Conservation (phyloP, 2,797 vertebrate species). For the Simalia tracyae region DNA sequence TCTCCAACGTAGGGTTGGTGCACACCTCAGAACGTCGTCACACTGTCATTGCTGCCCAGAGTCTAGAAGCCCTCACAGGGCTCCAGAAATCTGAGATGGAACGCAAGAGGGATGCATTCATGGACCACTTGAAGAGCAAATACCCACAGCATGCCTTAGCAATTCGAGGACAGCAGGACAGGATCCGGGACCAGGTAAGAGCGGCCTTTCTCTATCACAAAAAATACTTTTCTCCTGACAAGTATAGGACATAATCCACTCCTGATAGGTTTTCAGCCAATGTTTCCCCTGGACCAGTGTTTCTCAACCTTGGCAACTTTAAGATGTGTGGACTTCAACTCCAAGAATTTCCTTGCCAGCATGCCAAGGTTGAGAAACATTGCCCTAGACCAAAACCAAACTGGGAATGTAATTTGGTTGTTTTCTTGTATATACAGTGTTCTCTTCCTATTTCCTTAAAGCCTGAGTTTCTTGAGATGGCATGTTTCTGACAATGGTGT, state of each 20-base stretch:
- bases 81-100: conserved; percentile 97
- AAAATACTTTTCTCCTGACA: neutral
- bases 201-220: accelerated
- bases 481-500: neutral
- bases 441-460: neutral
- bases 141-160: conserved; percentile 92
- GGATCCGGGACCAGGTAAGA: conserved; percentile 90
- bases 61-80: conserved; percentile 94
- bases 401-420: neutral
- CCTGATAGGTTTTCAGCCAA: neutral
- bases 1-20: conserved; percentile 98
- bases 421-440: neutral
- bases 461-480: neutral
- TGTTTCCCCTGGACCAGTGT: neutral
- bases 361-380: neutral
- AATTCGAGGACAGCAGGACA: conserved; percentile 82
- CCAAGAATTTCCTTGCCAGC: neutral
- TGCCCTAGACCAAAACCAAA: neutral
- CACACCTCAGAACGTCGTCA: conserved; percentile 96
- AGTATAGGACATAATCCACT: neutral
- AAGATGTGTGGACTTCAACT: neutral
- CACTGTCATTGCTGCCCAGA: conserved; percentile 95
- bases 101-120: conserved; percentile 94
- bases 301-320: neutral
- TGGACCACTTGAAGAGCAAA: conserved; percentile 98